These are phyloP conservation scores for Pantherophis vulpinus DNA, from an alignment of 2,797 vertebrate species.

Conservation along the genomic window DNA sequence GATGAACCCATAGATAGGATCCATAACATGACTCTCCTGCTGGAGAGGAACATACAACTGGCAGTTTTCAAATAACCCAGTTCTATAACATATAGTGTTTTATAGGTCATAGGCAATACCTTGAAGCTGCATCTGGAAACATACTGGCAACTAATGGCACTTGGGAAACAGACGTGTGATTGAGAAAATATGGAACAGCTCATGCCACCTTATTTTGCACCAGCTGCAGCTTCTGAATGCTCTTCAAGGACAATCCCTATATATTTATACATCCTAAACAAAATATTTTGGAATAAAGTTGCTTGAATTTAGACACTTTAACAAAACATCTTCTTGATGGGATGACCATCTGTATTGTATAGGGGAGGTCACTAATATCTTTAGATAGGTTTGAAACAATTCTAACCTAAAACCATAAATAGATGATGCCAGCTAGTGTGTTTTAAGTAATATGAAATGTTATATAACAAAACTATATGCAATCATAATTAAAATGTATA, in stretches of 20 bases:
- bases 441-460: neutral
- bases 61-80: neutral
- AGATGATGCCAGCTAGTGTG: neutral
- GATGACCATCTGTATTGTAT: neutral
- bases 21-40: neutral
- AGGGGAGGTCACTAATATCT: neutral
- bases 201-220: neutral
- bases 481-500: neutral
- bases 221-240: neutral
- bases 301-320: neutral
- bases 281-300: neutral
- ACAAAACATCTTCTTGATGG: neutral
- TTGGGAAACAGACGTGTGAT: neutral
- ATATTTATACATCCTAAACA: neutral
- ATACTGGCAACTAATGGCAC: neutral
- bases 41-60: neutral
- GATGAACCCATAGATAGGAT: neutral
- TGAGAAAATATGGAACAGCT: neutral
- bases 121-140: neutral
- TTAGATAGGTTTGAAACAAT: neutral
- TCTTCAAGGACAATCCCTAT: neutral
- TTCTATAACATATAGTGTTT: neutral
- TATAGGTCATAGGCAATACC: neutral
- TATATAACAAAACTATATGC: neutral
- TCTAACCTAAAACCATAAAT: neutral